Base-by-base conservation (phyloP, 2,797 vertebrate species). In the Mergus octosetaceus region DNA sequence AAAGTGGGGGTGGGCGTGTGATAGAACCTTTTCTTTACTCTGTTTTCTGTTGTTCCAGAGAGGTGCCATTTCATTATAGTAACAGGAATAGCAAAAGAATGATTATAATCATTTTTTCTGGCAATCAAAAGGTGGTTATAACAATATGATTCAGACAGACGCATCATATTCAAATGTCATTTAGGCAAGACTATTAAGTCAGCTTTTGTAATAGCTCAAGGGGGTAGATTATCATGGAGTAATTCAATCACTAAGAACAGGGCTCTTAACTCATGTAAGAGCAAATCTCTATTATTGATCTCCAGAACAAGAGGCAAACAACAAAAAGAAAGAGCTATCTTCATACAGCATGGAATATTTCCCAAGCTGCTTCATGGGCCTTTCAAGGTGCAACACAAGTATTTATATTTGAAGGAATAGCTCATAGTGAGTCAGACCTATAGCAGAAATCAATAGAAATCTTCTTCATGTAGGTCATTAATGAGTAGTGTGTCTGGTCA, bases 141-240 rank as follows among this genome's bases (percentile, higher is more conserved):
- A 90, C 75, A 83, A 71, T 81, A 93, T 70, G 47, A 97, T 94
- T 96, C 94, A 96, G 58, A 87, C 53, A 85, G 82, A 68, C 94
- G 66, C 57, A 93, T 96, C 71, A 80, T 95, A 94, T 90, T 97
- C 92, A 95, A 95, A 96, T 97, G 89, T 92, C 95, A 96, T 94
- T 97, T 97, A 94, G 72, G 86, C 81, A 91, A 91, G 86, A 87
- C 75, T 97, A 95, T 96, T 96, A 97, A 97, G 45, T 85, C 82
- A 77, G 62, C 85, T 95, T 97, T 96, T 96, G 85, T 96, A 97
- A 95, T 85, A 97, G 93, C 94, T 97, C 69, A 78, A 90, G 60
- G 68, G 64, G 47, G 34, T 92, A 94, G 79, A 96, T 91, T 95
- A 91, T 96, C 34, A 56, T 34, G 53, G 54, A 91, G 68, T 96